These are phyloP conservation scores for Rhabdomys dilectus DNA, from an alignment of 2,113 vertebrate species.

Conservation along the genomic window DNA sequence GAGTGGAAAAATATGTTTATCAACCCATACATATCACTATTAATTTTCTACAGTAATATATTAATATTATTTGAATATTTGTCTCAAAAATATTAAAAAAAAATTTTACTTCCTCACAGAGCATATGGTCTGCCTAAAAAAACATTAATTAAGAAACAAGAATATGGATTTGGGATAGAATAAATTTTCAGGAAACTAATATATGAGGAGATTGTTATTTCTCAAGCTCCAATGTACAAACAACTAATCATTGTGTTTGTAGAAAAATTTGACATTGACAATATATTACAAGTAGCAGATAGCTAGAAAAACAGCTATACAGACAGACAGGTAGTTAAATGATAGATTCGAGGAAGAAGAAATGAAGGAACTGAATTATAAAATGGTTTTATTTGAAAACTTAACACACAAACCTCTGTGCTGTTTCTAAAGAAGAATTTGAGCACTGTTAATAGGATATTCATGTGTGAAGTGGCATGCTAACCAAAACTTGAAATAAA, in stretches of 20 bases:
- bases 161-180: constrained; percentile 41
- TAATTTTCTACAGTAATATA: constrained; percentile 37
- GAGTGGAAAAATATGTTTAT: constrained; percentile 46
- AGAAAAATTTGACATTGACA: constrained; percentile 44
- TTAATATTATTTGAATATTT: constrained; percentile 37
- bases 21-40: constrained; percentile 28
- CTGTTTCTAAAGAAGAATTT: neutral
- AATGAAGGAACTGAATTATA: neutral
- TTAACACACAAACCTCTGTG: neutral
- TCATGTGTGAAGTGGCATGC: neutral
- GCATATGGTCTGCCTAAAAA: neutral
- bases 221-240: neutral
- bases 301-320: neutral
- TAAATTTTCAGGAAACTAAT: neutral
- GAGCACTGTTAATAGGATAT: neutral
- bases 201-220: neutral
- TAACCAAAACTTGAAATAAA: neutral
- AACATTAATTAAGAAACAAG: constrained; percentile 36
- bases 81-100: neutral
- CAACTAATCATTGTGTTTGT: neutral
- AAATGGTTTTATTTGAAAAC: neutral
- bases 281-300: neutral
- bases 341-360: fast-evolving
- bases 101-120: neutral
- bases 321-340: neutral